Evolutionary conservation across 2,797 vertebrate species (phyloP), one percentile per base, ranked within the genome.

Genomic region (Brachyrhaphis roseni): DNA sequence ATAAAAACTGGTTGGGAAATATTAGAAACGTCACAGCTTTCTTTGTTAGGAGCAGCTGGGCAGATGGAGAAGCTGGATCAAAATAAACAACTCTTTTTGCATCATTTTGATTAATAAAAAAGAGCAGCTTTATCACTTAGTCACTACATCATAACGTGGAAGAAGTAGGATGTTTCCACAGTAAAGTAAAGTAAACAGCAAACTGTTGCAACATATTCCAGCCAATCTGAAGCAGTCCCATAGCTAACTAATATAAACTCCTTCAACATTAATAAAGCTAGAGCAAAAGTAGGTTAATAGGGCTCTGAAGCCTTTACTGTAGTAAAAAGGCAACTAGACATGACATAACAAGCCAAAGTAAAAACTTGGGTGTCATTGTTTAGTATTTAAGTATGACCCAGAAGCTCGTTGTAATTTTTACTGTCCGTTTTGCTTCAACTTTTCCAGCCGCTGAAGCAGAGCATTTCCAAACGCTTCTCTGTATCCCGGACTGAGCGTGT

Each of bases 391-490:
- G 84, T 34, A 64, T 16, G 70, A 78, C 80, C 79, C 23, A 49
- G 55, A 75, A 72, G 57, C 36, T 77, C 70, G 72, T 76, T 78
- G 83, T 87, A 79, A 68, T 81, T 71, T 76, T 92, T 85, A 98
- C 81, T 97, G 96, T 90, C 93, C 96, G 0, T 96, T 97, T 84
- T 95, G 96, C 88, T 98, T 96, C 88, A 99, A 94, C 79, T 95
- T 97, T 93, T 99, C 98, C 43, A 99, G 94, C 88, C 97, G 96
- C 91, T 97, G 97, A 39, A 99, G 96, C 28, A 99, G 92, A 28
- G 98, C 98, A 3, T 98, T 99, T 80, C 98, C 98, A 79, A 99
- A 99, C 5, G 98, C 98, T 82, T 99, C 97, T 87, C 98, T 97
- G 93, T 99, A 99, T 0, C 98, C 98, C 0, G 97, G 98, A 94